phyloP scores from a whole-genome alignment of 2,113 vertebrate species.

The Nibea albiflora region DNA sequence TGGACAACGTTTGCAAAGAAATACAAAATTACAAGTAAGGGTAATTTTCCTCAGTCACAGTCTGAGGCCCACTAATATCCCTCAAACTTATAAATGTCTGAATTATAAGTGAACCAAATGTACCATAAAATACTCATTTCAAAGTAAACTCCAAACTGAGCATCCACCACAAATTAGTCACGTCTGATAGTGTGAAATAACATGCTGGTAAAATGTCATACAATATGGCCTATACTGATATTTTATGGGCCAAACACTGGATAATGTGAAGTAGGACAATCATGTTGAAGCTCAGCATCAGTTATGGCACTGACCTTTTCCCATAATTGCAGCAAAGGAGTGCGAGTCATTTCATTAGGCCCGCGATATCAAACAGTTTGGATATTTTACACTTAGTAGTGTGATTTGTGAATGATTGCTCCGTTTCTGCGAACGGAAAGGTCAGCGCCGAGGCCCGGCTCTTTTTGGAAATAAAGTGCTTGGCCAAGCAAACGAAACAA shows the following conservation, averaged over 20 bases:
- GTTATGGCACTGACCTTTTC: slow-evolving; percentile 79
- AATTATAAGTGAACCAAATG: slow-evolving; percentile 67
- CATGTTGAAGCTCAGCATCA: slow-evolving; percentile 64
- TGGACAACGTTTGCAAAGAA: slow-evolving; percentile 58
- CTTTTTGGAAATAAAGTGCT: slow-evolving; percentile 59
- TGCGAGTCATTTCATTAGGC: slow-evolving; percentile 73
- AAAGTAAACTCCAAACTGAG: slow-evolving; percentile 57
- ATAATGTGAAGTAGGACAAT: slow-evolving; percentile 71
- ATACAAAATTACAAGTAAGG: slow-evolving; percentile 69
- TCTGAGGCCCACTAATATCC: slow-evolving; percentile 65
- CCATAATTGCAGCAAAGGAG: slow-evolving; percentile 74
- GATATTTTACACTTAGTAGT: slow-evolving; percentile 69
- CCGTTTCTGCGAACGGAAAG: slow-evolving; percentile 71
- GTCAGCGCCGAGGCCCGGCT: slow-evolving; percentile 52
- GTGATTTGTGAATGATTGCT: slow-evolving; percentile 74
- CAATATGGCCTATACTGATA: slow-evolving; percentile 44
- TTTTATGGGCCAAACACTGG: slow-evolving; percentile 57
- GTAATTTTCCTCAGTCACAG: slow-evolving; percentile 61
- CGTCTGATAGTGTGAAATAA: slow-evolving; percentile 36
- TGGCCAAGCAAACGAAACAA: slow-evolving; percentile 66
- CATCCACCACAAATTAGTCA: slow-evolving; percentile 46
- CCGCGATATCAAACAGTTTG: slow-evolving; percentile 71
- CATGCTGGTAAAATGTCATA: slow-evolving; percentile 49
- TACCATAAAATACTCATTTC: slow-evolving; percentile 65
- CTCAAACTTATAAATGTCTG: slow-evolving; percentile 68